These are phyloP conservation scores for Sinosuthora webbiana DNA, from an alignment of 2,113 vertebrate species.

Conservation along the genomic window DNA sequence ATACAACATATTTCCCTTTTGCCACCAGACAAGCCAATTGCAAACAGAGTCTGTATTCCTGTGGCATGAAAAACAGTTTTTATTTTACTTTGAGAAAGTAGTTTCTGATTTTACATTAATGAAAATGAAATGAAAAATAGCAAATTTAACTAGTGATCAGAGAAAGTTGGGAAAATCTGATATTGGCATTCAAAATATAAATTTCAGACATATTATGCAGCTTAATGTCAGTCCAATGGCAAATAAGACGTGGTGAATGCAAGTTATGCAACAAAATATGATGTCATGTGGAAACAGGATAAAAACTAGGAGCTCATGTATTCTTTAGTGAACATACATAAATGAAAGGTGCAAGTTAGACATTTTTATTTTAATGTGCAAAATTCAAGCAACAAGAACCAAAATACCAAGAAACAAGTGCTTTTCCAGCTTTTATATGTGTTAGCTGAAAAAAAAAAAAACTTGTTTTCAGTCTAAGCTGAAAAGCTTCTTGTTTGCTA, in stretches of 20 bases:
- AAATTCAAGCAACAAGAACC: not conserved
- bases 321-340: not conserved
- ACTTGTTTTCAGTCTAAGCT: not conserved
- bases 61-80: not conserved
- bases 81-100: not conserved
- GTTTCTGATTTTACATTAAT: not conserved
- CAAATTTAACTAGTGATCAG: not conserved
- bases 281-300: not conserved
- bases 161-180: not conserved
- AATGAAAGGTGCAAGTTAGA: not conserved
- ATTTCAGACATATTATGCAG: not conserved
- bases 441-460: not conserved
- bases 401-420: not conserved
- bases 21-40: accelerated
- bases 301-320: not conserved
- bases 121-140: not conserved
- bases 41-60: not conserved
- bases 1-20: not conserved
- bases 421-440: not conserved
- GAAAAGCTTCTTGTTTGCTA: not conserved
- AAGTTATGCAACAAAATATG: not conserved
- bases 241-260: not conserved
- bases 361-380: not conserved
- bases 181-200: not conserved
- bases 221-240: not conserved